Conservation (phyloP, 1,140 invertebrate genomes). For the Bicyclus anynana region DNA sequence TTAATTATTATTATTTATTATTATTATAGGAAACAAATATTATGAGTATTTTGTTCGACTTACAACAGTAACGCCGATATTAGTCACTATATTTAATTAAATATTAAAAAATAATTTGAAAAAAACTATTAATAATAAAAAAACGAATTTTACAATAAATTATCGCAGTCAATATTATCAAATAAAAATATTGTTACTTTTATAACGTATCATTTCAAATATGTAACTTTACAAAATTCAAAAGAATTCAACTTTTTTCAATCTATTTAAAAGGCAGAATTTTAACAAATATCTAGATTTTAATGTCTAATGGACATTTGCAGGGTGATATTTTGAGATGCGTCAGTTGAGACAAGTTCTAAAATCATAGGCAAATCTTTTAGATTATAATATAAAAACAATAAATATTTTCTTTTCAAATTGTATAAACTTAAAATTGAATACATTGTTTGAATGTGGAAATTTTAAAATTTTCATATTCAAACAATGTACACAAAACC, state of each 20-base stretch:
- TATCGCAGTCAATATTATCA: slow-evolving; percentile 3
- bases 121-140: not conserved
- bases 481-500: too few species aligned
- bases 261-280: not conserved
- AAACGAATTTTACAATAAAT: too few species aligned
- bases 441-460: too few species aligned
- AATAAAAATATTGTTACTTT: not conserved
- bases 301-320: slow-evolving; percentile 17
- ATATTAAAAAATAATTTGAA: not conserved
- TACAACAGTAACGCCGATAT: slow-evolving; percentile 23
- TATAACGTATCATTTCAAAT: too few species aligned
- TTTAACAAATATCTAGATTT: not conserved
- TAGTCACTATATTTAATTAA: not conserved
- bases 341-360: not conserved
- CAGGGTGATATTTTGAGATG: not conserved
- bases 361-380: too few species aligned
- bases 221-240: too few species aligned
- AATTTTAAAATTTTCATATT: too few species aligned
- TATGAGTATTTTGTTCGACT: slow-evolving; percentile 47
- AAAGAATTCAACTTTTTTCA: too few species aligned
- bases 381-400: too few species aligned
- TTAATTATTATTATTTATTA: slow-evolving; percentile 6
- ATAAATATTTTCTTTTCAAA: too few species aligned
- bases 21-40: slow-evolving; percentile 42
- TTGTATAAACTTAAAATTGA: too few species aligned